These are phyloP conservation scores for Ammodramus savannarum DNA, from an alignment of 2,113 vertebrate species.

Conservation along the genomic window DNA sequence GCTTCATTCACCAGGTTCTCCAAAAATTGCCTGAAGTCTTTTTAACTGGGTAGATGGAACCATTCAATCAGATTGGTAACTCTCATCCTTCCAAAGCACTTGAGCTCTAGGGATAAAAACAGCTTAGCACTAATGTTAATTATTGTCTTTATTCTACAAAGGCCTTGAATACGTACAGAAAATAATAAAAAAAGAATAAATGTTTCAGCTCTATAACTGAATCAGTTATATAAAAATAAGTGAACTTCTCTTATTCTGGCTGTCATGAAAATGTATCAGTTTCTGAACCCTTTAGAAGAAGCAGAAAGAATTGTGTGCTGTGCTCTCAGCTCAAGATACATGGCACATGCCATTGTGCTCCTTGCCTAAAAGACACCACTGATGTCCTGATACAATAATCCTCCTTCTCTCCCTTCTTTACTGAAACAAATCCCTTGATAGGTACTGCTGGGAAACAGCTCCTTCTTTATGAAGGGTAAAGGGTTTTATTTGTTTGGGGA, in stretches of 20 bases:
- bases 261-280: neutral
- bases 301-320: neutral
- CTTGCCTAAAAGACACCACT: neutral
- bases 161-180: neutral
- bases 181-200: neutral
- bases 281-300: neutral
- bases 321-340: accelerated
- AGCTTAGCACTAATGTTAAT: neutral
- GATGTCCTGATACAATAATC: neutral
- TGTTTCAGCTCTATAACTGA: neutral
- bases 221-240: neutral
- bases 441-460: neutral
- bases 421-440: neutral
- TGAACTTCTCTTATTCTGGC: neutral
- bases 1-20: neutral
- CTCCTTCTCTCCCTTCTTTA: neutral
- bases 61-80: neutral
- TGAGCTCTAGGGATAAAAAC: neutral
- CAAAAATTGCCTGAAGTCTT: neutral
- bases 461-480: neutral
- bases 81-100: neutral
- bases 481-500: neutral
- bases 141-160: neutral
- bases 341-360: neutral
- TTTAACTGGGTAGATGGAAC: neutral